Evolutionary conservation across 2,113 vertebrate species (phyloP).

Genomic region (Saguinus midas): DNA sequence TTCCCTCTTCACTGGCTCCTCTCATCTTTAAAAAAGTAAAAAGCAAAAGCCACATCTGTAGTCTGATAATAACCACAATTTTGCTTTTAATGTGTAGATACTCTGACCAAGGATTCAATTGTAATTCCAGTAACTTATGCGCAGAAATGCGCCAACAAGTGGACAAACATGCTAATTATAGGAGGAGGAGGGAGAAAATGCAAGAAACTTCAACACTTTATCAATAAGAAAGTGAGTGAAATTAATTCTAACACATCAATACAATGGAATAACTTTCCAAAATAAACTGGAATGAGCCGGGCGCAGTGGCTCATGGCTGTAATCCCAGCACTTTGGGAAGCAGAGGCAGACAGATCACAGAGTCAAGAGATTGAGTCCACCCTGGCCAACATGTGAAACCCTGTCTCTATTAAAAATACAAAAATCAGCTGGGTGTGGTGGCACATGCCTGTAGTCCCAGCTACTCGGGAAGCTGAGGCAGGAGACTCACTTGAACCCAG

Average conservation of each 20-base stretch:
- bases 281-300: not conserved
- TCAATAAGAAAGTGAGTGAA: not conserved
- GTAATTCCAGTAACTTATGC: not conserved
- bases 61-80: not conserved
- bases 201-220: not conserved
- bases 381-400: too few relatives aligned
- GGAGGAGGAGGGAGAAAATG: not conserved
- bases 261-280: not conserved
- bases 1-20: not conserved
- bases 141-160: not conserved
- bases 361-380: too few relatives aligned
- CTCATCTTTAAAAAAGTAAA: not conserved
- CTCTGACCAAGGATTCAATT: slow-evolving; percentile 16
- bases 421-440: too few relatives aligned
- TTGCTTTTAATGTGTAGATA: not conserved
- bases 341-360: too few relatives aligned
- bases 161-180: not conserved
- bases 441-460: too few relatives aligned
- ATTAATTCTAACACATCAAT: not conserved
- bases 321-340: too few relatives aligned
- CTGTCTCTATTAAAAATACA: too few relatives aligned
- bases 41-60: not conserved
- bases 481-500: too few relatives aligned
- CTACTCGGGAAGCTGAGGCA: too few relatives aligned
- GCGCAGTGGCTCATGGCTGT: too few relatives aligned